These are phyloP conservation scores for Teleopsis dalmanni DNA, from an alignment of 1,140 invertebrate genomes.

Conservation along the genomic window DNA sequence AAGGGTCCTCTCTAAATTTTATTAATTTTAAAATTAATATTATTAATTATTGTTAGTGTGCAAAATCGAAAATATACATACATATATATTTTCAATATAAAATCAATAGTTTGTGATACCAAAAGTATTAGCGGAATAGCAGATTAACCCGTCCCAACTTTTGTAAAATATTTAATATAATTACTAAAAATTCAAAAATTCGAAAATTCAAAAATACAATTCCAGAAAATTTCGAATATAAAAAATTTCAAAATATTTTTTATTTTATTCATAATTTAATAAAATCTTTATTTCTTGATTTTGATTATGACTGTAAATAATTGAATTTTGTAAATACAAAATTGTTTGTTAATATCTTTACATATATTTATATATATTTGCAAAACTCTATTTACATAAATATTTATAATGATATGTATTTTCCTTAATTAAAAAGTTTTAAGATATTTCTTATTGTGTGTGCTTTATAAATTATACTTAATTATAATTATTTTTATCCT, in stretches of 20 bases:
- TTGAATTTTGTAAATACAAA: conserved; percentile 32
- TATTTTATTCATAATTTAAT: conserved; percentile 20
- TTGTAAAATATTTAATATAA: conserved; percentile 15
- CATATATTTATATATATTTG: conserved; percentile 1
- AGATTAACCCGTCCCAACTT: conserved; percentile 44
- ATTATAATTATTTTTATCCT: too few species aligned
- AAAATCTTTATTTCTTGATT: conserved; percentile 7
- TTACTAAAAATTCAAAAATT: conserved; percentile 16
- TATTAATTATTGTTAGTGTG: background rate
- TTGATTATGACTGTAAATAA: conserved; percentile 34
- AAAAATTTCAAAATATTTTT: background rate
- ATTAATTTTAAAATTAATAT: background rate
- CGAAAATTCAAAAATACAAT: conserved; percentile 15
- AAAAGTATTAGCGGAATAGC: conserved; percentile 43
- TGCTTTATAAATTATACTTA: background rate
- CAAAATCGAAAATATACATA: background rate
- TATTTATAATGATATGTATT: conserved; percentile 3
- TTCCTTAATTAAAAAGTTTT: too few species aligned
- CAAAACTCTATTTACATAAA: conserved; percentile 7
- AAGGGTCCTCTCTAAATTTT: background rate
- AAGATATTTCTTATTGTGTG: background rate
- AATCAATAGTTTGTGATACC: too few species aligned
- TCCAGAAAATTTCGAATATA: conserved; percentile 8
- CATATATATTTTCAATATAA: too few species aligned
- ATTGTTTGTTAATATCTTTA: conserved; percentile 10